Percentiles rank a stretch among this genome's conserved stretches.
Conservation (phyloP, 2,888 invertebrate species). For the Drosophila incognita region DNA sequence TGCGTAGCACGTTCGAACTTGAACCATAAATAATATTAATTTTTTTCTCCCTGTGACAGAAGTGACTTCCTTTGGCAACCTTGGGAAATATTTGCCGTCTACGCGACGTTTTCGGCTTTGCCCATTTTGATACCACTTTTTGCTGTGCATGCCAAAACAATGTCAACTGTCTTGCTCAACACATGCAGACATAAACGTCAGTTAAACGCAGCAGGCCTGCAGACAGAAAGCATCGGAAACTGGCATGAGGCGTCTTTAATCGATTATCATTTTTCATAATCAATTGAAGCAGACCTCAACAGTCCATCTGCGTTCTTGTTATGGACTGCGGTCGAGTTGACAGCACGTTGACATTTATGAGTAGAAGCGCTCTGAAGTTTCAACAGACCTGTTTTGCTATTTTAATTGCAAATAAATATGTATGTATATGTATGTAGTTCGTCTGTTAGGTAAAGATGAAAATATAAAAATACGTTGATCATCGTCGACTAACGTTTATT, state of each 20-base stretch:
- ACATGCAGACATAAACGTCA: constrained; percentile 85
- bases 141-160: constrained; percentile 65
- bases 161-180: constrained; percentile 84
- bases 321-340: constrained; percentile 50
- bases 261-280: constrained; percentile 86
- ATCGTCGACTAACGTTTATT: not conserved
- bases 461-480: constrained; percentile 2
- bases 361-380: constrained; percentile 38
- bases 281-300: constrained; percentile 73
- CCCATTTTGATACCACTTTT: constrained; percentile 59
- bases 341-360: constrained; percentile 76
- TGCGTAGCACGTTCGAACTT: constrained; percentile 79
- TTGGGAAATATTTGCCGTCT: constrained; percentile 61
- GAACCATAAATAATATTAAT: constrained; percentile 82
- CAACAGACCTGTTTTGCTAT: constrained; percentile 38
- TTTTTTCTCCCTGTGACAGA: constrained; percentile 45
- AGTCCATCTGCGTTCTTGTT: constrained; percentile 46
- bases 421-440: constrained; percentile 1
- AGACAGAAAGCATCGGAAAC: constrained; percentile 27
- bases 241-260: constrained; percentile 76
- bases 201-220: constrained; percentile 56
- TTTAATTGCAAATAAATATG: constrained; percentile 65
- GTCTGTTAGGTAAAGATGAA: constrained; percentile 26
- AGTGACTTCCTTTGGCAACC: constrained; percentile 51
- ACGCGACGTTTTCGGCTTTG: constrained; percentile 62